Conservation (phyloP, 2,113 vertebrate genomes). For the Pitta sordida region DNA sequence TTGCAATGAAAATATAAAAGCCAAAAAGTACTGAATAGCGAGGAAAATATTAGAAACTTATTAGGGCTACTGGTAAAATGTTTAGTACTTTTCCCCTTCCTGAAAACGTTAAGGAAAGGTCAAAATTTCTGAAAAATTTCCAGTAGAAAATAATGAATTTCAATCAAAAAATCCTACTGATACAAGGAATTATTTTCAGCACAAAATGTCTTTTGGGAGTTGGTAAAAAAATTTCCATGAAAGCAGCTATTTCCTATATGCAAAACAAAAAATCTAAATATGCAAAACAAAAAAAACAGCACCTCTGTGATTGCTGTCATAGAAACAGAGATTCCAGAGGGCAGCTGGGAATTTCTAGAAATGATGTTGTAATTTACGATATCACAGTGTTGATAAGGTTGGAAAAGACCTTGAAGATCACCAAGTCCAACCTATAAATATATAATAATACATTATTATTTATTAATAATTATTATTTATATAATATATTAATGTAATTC, state of each 20-base stretch:
- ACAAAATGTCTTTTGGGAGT: neutral
- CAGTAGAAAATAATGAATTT: neutral
- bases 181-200: neutral
- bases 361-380: neutral
- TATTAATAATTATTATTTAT: too few relatives aligned
- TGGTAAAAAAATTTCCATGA: neutral
- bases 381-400: too few relatives aligned
- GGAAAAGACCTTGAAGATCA: too few relatives aligned
- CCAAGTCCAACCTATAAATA: too few relatives aligned
- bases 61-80: neutral
- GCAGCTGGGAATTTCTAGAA: neutral
- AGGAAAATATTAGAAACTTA: neutral
- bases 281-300: too few relatives aligned
- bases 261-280: neutral
- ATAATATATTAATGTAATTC: too few relatives aligned
- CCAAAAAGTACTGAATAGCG: neutral
- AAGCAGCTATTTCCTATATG: neutral
- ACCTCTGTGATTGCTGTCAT: too few relatives aligned
- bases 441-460: too few relatives aligned
- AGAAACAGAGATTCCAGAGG: too few relatives aligned
- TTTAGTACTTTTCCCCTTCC: neutral
- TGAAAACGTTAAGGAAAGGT: neutral
- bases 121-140: neutral
- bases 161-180: neutral
- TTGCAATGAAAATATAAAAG: neutral